phyloP scores from a whole-genome alignment of 2,113 vertebrate species.

The Gallinago undulata region DNA sequence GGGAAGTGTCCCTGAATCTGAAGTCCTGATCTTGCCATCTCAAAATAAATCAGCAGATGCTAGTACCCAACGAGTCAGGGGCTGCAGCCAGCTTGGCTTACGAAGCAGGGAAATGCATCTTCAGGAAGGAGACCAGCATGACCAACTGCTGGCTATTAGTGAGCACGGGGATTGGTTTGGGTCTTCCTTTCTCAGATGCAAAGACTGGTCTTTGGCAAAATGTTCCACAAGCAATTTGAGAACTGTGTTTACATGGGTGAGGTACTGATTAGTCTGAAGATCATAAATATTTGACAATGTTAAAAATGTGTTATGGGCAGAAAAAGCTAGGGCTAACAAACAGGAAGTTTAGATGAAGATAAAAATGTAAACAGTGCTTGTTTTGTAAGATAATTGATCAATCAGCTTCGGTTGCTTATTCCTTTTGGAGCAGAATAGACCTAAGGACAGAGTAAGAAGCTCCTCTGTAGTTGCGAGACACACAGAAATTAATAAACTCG shows the following conservation, averaged over 20 bases:
- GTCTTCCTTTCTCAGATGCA: background rate
- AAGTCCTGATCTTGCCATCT: background rate
- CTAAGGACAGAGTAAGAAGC: background rate
- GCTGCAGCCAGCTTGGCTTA: background rate
- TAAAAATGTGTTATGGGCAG: background rate
- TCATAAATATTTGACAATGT: background rate
- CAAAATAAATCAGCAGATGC: background rate
- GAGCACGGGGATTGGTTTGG: background rate
- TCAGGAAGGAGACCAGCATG: background rate
- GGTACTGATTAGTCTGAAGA: background rate
- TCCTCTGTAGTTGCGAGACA: background rate
- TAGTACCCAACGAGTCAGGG: background rate
- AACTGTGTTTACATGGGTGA: background rate
- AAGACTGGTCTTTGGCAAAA: background rate
- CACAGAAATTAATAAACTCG: background rate
- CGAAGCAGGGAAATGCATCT: background rate
- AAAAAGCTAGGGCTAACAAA: background rate
- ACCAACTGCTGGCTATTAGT: background rate
- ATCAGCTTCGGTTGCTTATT: background rate
- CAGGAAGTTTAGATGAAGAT: background rate
- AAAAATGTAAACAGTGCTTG: background rate
- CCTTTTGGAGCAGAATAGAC: background rate
- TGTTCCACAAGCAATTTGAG: slow-evolving; percentile 3
- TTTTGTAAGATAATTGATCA: background rate
- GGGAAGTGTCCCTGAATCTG: background rate